These are phyloP conservation scores for Hyperoplus immaculatus DNA, from an alignment of 2,797 vertebrate genomes.

Conservation along the genomic window DNA sequence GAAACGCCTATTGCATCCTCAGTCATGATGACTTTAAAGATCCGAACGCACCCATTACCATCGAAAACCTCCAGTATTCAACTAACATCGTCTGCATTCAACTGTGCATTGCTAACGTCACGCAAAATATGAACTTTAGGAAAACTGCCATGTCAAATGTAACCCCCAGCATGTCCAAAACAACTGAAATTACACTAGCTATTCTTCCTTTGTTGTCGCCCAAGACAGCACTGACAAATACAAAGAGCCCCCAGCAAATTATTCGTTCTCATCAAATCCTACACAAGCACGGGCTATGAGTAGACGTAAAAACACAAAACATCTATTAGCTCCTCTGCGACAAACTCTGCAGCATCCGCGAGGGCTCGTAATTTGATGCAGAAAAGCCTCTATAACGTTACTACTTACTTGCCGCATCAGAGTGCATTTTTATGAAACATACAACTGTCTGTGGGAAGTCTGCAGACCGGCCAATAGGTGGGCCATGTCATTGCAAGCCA, in stretches of 20 bases:
- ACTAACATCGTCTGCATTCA: slow-evolving; percentile 50
- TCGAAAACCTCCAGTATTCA: slow-evolving; percentile 52
- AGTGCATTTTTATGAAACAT: slow-evolving; percentile 99
- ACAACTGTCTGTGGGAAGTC: slow-evolving; percentile 90
- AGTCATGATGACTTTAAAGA: slow-evolving; percentile 24
- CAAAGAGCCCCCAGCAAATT: slow-evolving; percentile 81
- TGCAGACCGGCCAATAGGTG: slow-evolving; percentile 90
- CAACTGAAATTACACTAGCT: slow-evolving; percentile 57
- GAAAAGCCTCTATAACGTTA: slow-evolving; percentile 68
- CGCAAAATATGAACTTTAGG: slow-evolving; percentile 26
- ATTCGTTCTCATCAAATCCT: slow-evolving; percentile 65
- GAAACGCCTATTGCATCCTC: not conserved
- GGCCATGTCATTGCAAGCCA: slow-evolving; percentile 73
- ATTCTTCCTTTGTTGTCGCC: slow-evolving; percentile 81
- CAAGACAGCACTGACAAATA: slow-evolving; percentile 79
- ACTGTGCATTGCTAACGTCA: slow-evolving; percentile 27
- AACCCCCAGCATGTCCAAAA: slow-evolving; percentile 14
- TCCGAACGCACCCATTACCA: slow-evolving; percentile 59
- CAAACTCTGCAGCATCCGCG: not conserved
- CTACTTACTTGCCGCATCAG: slow-evolving; percentile 99
- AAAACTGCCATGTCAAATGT: slow-evolving; percentile 6
- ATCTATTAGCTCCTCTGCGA: slow-evolving; percentile 13
- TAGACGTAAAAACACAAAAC: slow-evolving; percentile 29
- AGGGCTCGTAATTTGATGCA: slow-evolving; percentile 11
- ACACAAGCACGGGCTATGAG: slow-evolving; percentile 57